Conservation (phyloP, 2,113 vertebrate species). For the Apodemus sylvaticus region DNA sequence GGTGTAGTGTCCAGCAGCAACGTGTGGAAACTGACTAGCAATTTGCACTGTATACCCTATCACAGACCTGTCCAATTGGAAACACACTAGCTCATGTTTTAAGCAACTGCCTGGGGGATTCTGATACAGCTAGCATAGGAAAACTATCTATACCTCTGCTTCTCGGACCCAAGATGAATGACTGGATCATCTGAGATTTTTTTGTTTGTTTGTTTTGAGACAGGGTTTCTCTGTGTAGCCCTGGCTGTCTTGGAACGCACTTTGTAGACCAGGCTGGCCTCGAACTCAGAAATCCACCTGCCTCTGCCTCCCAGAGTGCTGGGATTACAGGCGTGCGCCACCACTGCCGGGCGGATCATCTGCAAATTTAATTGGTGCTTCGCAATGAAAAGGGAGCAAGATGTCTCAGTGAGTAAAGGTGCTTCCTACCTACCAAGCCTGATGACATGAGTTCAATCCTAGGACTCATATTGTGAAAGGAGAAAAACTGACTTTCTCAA, state of each 20-base stretch:
- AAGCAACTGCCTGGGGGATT: not conserved
- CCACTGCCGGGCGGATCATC: too few relatives aligned
- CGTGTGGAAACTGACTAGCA: not conserved
- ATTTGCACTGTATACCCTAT: not conserved
- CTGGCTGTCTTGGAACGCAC: too few relatives aligned
- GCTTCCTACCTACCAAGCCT: not conserved
- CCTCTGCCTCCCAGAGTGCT: too few relatives aligned
- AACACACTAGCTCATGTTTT: not conserved
- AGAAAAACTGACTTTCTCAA: not conserved
- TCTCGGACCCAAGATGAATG: not conserved
- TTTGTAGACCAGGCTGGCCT: too few relatives aligned
- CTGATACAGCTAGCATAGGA: not conserved
- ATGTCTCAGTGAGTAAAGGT: not conserved
- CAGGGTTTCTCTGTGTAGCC: too few relatives aligned
- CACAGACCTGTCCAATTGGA: not conserved
- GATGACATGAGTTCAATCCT: not conserved
- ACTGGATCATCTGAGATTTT: not conserved
- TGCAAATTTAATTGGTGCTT: not conserved
- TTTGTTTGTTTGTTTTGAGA: too few relatives aligned
- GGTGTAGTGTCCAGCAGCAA: not conserved
- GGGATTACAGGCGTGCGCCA: too few relatives aligned
- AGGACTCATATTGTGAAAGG: not conserved
- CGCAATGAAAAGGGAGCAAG: not conserved
- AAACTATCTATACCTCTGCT: not conserved
- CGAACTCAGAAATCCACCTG: too few relatives aligned